phyloP scores from a whole-genome alignment of 1,140 invertebrate genomes.

The Drosophila kepulauana region DNA sequence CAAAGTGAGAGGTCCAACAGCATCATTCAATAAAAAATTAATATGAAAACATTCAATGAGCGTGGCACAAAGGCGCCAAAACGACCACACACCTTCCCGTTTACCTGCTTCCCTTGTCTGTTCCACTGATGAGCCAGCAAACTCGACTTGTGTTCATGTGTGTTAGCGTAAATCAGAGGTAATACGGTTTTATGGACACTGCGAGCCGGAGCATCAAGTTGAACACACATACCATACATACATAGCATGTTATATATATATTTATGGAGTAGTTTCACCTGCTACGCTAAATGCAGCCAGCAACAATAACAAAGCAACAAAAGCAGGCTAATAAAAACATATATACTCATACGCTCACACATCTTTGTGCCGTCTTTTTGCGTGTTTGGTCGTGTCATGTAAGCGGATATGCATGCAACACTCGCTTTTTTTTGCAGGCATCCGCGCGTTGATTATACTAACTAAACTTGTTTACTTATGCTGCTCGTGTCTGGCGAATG shows the following conservation, averaged over 20 bases:
- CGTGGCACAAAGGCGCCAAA: slow-evolving; percentile 70
- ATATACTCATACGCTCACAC: slow-evolving; percentile 59
- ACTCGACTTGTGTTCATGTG: slow-evolving; percentile 1
- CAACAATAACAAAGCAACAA: slow-evolving; percentile 39
- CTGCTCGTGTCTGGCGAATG: slow-evolving; percentile 42
- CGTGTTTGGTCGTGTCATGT: slow-evolving; percentile 60
- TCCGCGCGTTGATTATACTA: slow-evolving; percentile 77
- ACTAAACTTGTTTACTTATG: slow-evolving; percentile 81
- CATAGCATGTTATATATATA: background rate
- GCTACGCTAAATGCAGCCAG: slow-evolving; percentile 61
- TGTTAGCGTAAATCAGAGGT: slow-evolving; percentile 74
- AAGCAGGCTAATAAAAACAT: slow-evolving; percentile 80
- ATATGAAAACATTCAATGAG: slow-evolving; percentile 78
- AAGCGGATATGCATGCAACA: slow-evolving; percentile 77
- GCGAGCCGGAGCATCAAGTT: slow-evolving; percentile 49
- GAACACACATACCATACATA: slow-evolving; percentile 1
- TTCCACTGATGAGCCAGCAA: slow-evolving; percentile 1
- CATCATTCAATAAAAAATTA: slow-evolving; percentile 80
- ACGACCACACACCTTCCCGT: slow-evolving; percentile 34
- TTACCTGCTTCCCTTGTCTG: background rate
- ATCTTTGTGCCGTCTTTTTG: slow-evolving; percentile 13
- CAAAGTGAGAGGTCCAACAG: background rate
- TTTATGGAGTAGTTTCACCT: slow-evolving; percentile 2
- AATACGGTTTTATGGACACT: slow-evolving; percentile 76
- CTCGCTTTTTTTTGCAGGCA: slow-evolving; percentile 34